phyloP scores from a whole-genome alignment of 2,797 vertebrate genomes.

The Myiotriccus ornatus region DNA sequence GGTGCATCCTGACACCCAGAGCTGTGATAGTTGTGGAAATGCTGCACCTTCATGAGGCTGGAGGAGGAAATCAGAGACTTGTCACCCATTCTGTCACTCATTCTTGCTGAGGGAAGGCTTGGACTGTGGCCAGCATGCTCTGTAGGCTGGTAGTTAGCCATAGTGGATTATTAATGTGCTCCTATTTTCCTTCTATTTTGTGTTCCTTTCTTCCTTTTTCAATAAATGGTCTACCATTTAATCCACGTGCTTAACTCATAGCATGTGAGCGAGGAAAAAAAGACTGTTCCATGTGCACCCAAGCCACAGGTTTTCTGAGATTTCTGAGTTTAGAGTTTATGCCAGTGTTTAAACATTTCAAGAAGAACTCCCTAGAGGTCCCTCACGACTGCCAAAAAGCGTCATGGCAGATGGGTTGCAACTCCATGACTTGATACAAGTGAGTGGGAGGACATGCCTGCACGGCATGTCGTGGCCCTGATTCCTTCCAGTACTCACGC shows the following conservation, averaged over 20 bases:
- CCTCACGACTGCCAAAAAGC: neutral
- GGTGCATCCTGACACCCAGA: neutral
- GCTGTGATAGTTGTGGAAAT: neutral
- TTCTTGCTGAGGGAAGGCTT: neutral
- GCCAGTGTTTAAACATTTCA: neutral
- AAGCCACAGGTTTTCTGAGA: neutral
- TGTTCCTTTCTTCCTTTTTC: neutral
- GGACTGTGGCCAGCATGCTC: neutral
- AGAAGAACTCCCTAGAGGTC: neutral
- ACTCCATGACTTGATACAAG: neutral
- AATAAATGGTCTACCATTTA: neutral
- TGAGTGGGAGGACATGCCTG: neutral
- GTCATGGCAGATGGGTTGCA: neutral
- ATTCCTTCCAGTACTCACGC: neutral
- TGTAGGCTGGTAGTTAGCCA: neutral
- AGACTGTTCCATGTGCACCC: neutral
- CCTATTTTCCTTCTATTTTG: neutral
- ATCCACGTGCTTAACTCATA: neutral
- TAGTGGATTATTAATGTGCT: neutral
- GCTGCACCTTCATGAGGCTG: neutral
- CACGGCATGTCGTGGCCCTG: accelerated
- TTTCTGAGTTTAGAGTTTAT: neutral
- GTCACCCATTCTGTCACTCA: neutral
- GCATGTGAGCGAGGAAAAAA: accelerated
- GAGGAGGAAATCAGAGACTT: neutral